Conservation (phyloP, 2,113 vertebrate genomes). For the Oryzias woworae region DNA sequence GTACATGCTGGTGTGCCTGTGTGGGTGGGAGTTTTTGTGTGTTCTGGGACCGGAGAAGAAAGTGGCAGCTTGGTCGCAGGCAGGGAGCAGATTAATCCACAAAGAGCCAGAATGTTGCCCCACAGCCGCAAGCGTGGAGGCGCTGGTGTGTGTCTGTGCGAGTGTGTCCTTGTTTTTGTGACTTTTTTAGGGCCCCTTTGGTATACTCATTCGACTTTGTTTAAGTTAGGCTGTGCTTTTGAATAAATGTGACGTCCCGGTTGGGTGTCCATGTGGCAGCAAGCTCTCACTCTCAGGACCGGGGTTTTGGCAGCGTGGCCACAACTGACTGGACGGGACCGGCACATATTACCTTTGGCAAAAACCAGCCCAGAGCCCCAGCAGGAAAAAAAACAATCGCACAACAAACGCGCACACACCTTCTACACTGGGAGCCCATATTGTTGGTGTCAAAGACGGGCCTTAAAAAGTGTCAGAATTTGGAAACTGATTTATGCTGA, state of each 20-base stretch:
- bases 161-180: slow-evolving; percentile 28
- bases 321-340: slow-evolving; percentile 52
- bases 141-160: slow-evolving; percentile 34
- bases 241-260: slow-evolving; percentile 39
- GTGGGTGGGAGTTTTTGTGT: slow-evolving; percentile 25
- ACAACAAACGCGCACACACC: slow-evolving; percentile 39
- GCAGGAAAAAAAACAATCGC: slow-evolving; percentile 57
- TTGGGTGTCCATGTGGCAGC: slow-evolving; percentile 65
- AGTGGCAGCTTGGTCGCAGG: slow-evolving; percentile 79
- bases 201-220: background rate
- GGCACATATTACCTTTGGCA: slow-evolving; percentile 72
- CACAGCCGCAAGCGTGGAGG: slow-evolving; percentile 70
- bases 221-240: too few species aligned
- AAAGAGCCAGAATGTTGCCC: slow-evolving; percentile 80
- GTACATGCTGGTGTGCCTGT: slow-evolving; percentile 20
- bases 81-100: slow-evolving; percentile 82
- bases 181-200: background rate
- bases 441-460: slow-evolving; percentile 48
- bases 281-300: slow-evolving; percentile 55
- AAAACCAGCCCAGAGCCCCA: slow-evolving; percentile 69
- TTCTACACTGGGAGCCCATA: slow-evolving; percentile 43
- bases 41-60: slow-evolving; percentile 70
- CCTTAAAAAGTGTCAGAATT: slow-evolving; percentile 34
- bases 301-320: slow-evolving; percentile 63
- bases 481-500: slow-evolving; percentile 33